Conservation (phyloP, 2,888 invertebrate genomes). For the Slavum lentiscoides region DNA sequence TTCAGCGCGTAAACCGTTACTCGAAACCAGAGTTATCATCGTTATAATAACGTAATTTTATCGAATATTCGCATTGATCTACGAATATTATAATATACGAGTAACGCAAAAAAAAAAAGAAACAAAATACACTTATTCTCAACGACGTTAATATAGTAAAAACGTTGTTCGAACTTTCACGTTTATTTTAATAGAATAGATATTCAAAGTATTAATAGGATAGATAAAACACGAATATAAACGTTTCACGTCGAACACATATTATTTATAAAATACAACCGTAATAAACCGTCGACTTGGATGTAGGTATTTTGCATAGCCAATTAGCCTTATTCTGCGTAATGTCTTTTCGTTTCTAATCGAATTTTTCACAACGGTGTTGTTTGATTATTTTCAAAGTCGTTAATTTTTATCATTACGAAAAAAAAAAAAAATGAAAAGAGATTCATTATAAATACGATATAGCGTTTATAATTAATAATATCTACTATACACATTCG, state of each 20-base stretch:
- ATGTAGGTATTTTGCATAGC: conserved; percentile 51
- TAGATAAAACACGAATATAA: neutral
- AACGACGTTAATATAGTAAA: neutral
- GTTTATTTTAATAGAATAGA: neutral
- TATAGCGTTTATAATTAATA: too few relatives aligned
- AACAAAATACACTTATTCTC: neutral
- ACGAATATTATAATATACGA: too few relatives aligned
- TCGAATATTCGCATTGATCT: too few relatives aligned
- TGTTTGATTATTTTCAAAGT: too few relatives aligned
- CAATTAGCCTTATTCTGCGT: conserved; percentile 28
- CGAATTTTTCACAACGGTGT: neutral
- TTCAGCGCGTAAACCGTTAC: too few relatives aligned
- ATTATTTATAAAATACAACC: conserved; percentile 17
- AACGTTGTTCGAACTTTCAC: neutral
- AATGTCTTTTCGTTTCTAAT: neutral
- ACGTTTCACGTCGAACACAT: neutral
- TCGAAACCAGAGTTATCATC: too few relatives aligned
- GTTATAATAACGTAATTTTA: too few relatives aligned
- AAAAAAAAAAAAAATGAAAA: too few relatives aligned
- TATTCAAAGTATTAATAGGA: neutral
- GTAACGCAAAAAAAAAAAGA: too few relatives aligned
- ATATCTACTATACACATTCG: too few relatives aligned
- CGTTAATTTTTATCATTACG: too few relatives aligned
- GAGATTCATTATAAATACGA: too few relatives aligned
- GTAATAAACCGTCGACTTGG: neutral